Evolutionary conservation across 2,797 vertebrate genomes (phyloP).

Genomic region (Eospalax fontanierii): DNA sequence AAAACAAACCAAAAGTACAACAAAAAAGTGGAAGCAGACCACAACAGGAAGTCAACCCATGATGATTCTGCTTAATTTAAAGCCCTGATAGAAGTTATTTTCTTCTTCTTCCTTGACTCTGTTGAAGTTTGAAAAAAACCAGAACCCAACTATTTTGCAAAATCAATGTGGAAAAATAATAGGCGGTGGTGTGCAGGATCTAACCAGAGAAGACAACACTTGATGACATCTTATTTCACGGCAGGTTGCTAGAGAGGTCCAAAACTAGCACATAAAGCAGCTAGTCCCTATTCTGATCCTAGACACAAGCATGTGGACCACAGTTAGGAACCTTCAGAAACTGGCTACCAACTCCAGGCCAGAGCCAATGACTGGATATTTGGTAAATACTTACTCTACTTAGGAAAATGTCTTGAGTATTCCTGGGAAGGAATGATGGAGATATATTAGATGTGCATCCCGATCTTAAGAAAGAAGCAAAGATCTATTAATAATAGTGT

Average conservation of each 20-base stretch:
- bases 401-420: not conserved
- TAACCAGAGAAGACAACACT: not conserved
- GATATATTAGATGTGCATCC: not conserved
- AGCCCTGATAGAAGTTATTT: not conserved
- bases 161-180: not conserved
- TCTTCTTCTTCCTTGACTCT: not conserved
- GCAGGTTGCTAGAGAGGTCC: not conserved
- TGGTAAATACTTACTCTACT: not conserved
- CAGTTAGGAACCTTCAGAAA: not conserved
- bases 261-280: not conserved
- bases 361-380: not conserved
- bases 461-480: slow-evolving; percentile 10
- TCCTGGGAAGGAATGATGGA: not conserved
- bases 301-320: not conserved
- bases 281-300: not conserved
- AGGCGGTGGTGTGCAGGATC: not conserved
- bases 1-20: not conserved
- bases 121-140: slow-evolving; percentile 41
- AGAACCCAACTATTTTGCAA: slow-evolving; percentile 3
- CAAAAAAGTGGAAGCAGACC: not conserved
- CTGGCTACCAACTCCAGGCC: not conserved
- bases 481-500: not conserved
- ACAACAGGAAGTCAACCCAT: not conserved
- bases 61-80: not conserved
- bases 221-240: not conserved